phyloP scores from a whole-genome alignment of 1,140 invertebrate genomes.

The Leptinotarsa undecemlineata region DNA sequence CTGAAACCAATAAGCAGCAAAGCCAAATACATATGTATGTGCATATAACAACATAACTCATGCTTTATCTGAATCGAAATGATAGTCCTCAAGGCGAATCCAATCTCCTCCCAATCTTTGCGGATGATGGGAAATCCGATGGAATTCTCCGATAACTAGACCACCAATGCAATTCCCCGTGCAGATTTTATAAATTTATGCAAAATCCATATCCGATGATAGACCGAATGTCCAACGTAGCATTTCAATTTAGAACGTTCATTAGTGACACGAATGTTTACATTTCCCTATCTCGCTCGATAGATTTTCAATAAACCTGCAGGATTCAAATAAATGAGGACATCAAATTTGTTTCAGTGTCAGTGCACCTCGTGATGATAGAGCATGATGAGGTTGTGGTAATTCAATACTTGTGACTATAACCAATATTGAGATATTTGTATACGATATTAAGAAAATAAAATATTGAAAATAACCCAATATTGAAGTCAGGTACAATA shows the following conservation, averaged over 20 bases:
- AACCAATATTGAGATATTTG: not conserved
- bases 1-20: too few species aligned
- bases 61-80: too few species aligned
- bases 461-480: not conserved
- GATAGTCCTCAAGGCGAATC: too few species aligned
- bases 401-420: too few species aligned
- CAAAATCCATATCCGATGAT: constrained; percentile 2
- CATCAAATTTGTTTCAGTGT: not conserved
- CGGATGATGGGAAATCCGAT: too few species aligned
- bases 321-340: not conserved
- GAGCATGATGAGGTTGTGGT: too few species aligned
- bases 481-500: too few species aligned
- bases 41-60: too few species aligned
- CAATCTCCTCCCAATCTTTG: too few species aligned
- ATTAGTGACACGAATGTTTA: not conserved
- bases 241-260: not conserved
- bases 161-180: not conserved
- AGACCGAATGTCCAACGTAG: not conserved
- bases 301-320: constrained; percentile 13
- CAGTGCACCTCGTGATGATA: not conserved
- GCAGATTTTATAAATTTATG: constrained; percentile 1
- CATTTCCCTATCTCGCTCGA: constrained; percentile 2
- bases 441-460: not conserved
- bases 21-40: too few species aligned
- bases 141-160: too few species aligned